These are phyloP conservation scores for Macquaria australasica DNA, from an alignment of 2,113 vertebrate species.

Conservation along the genomic window DNA sequence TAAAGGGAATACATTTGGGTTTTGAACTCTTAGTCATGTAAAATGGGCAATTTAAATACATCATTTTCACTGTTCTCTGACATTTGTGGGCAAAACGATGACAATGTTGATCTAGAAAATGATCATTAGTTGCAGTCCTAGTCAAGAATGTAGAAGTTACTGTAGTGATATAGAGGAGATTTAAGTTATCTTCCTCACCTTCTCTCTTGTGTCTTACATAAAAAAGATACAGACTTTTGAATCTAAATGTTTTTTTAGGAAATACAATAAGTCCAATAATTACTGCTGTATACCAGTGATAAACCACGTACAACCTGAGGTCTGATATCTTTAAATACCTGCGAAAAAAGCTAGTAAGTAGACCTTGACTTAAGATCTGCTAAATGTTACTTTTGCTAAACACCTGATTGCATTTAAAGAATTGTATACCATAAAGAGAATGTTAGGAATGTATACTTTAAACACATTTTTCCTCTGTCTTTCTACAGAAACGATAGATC, in stretches of 20 bases:
- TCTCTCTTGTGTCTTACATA: background rate
- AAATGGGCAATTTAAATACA: background rate
- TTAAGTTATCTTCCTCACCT: background rate
- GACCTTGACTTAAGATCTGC: background rate
- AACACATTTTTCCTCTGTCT: background rate
- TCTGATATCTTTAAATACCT: too few species aligned
- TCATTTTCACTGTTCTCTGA: background rate
- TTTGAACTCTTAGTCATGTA: background rate
- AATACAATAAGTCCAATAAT: too few species aligned
- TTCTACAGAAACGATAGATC: conserved; percentile 73
- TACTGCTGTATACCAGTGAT: background rate
- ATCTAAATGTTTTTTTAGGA: background rate
- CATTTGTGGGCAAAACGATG: background rate
- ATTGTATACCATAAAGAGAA: background rate
- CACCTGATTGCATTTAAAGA: background rate
- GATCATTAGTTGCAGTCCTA: background rate
- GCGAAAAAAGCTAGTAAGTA: background rate
- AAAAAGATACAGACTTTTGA: background rate
- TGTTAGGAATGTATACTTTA: background rate
- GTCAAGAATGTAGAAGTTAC: too few species aligned
- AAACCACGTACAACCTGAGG: background rate
- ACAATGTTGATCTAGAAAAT: background rate
- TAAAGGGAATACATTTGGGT: background rate
- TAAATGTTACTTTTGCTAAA: background rate
- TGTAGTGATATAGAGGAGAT: too few species aligned